Percentiles rank a stretch among this genome's conserved stretches.
These are phyloP conservation scores for Habroteleia sp. DNA, from an alignment of 2,888 invertebrate species.

Conservation along the genomic window DNA sequence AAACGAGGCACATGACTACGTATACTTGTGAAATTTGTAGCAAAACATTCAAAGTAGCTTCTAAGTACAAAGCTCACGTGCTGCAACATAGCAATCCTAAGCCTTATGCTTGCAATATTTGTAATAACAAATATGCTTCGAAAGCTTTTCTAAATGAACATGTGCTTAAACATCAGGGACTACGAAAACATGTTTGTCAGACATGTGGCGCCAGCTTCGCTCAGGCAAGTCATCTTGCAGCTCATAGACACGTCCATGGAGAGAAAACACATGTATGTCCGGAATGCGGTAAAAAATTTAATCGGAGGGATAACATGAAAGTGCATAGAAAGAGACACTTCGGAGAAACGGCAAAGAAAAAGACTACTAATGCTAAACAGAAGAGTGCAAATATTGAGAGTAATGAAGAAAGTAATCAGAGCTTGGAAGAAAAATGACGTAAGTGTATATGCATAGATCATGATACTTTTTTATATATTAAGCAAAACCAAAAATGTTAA, in stretches of 20 bases:
- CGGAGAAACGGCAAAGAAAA: slow-evolving; percentile 67
- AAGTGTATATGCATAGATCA: neutral
- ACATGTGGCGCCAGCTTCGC: slow-evolving; percentile 79
- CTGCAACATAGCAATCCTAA: slow-evolving; percentile 79
- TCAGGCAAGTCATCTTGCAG: slow-evolving; percentile 79
- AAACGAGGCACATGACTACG: slow-evolving; percentile 78
- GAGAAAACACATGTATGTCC: slow-evolving; percentile 79
- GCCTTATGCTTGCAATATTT: slow-evolving; percentile 77
- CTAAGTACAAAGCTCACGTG: slow-evolving; percentile 78
- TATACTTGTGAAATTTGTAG: slow-evolving; percentile 78
- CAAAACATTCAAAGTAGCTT: slow-evolving; percentile 79
- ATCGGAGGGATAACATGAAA: slow-evolving; percentile 80
- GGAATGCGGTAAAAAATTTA: slow-evolving; percentile 79
- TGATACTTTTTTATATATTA: too few species aligned
- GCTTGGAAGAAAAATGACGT: slow-evolving; percentile 40
- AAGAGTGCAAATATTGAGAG: slow-evolving; percentile 25
- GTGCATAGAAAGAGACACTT: slow-evolving; percentile 79
- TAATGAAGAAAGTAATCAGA: slow-evolving; percentile 38
- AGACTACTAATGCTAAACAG: slow-evolving; percentile 66
- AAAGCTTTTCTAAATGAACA: slow-evolving; percentile 79
- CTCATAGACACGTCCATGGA: slow-evolving; percentile 79
- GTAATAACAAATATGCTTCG: slow-evolving; percentile 79
- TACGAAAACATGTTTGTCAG: slow-evolving; percentile 78
- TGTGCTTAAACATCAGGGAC: slow-evolving; percentile 78
- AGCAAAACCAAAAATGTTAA: too few species aligned